Conservation (phyloP, 2,888 invertebrate species). For the Drosophila robusta region DNA sequence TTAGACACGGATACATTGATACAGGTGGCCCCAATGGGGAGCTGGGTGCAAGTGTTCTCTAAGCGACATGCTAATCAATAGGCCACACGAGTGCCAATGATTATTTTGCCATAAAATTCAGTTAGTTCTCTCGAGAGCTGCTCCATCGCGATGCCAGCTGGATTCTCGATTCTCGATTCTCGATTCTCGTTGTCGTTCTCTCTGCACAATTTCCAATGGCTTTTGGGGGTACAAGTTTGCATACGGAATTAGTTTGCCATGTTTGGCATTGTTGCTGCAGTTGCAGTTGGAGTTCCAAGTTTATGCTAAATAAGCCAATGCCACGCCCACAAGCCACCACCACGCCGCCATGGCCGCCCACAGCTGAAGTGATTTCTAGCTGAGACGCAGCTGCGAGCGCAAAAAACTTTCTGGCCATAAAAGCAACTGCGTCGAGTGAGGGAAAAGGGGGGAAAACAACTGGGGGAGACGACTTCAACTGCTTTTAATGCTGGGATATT, state of each 20-base stretch:
- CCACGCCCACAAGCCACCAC: constrained; percentile 50
- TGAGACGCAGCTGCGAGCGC: constrained; percentile 52
- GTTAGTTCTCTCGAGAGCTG: constrained; percentile 66
- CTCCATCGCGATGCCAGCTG: constrained; percentile 25
- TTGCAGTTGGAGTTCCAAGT: constrained; percentile 58
- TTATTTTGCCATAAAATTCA: constrained; percentile 78
- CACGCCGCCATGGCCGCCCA: constrained; percentile 31
- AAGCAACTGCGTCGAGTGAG: constrained; percentile 43
- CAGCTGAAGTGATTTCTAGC: constrained; percentile 52
- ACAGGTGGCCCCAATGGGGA: neutral
- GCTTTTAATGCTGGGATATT: constrained; percentile 35
- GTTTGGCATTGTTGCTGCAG: constrained; percentile 60
- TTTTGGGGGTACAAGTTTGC: constrained; percentile 74
- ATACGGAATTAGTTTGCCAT: constrained; percentile 76
- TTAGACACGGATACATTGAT: constrained; percentile 3
- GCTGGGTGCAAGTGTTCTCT: constrained; percentile 18
- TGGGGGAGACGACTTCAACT: constrained; percentile 43
- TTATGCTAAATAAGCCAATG: constrained; percentile 75
- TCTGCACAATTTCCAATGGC: constrained; percentile 62
- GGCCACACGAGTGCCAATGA: constrained; percentile 78
- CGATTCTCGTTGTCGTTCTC: constrained; percentile 2
- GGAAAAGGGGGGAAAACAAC: neutral
- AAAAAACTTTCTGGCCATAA: constrained; percentile 54
- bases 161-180: constrained; percentile 5
- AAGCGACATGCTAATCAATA: constrained; percentile 76